Evolutionary conservation across 1,140 invertebrate species (phyloP).

Genomic region (Zaprionus inermis): DNA sequence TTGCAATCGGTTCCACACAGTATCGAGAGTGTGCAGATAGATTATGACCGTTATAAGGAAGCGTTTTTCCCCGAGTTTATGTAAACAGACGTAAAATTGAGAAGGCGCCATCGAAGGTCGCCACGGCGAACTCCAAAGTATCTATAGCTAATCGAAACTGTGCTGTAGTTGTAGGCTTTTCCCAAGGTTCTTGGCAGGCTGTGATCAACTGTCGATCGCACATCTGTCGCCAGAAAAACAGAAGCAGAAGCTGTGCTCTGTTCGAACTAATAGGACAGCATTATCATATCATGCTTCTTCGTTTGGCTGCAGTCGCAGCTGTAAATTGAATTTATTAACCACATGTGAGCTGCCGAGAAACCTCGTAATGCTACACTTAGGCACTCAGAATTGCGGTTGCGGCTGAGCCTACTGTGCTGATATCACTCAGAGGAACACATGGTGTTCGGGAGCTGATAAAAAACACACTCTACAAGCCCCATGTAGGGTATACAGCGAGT

Average conservation of each 20-base stretch:
- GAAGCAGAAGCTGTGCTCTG: constrained; percentile 8
- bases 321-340: constrained; percentile 17
- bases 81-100: constrained; percentile 37
- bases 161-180: not conserved
- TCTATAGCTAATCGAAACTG: not conserved
- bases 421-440: constrained; percentile 36
- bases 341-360: constrained; percentile 1
- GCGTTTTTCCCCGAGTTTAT: constrained; percentile 41
- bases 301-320: not conserved
- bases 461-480: not conserved
- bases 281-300: not conserved
- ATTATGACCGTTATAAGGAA: constrained; percentile 50
- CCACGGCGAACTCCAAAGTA: not conserved
- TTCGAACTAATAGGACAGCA: constrained; percentile 17
- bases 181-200: not conserved
- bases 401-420: constrained; percentile 22
- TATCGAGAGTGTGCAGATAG: constrained; percentile 40
- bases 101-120: constrained; percentile 25
- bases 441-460: constrained; percentile 29
- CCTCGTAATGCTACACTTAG: constrained; percentile 38
- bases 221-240: constrained; percentile 36
- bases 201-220: constrained; percentile 14
- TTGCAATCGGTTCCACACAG: constrained; percentile 35
- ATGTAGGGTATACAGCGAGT: not conserved
- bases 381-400: constrained; percentile 42